Evolutionary conservation across 2,797 vertebrate genomes (phyloP).

Genomic region (Oreochromis grahami): DNA sequence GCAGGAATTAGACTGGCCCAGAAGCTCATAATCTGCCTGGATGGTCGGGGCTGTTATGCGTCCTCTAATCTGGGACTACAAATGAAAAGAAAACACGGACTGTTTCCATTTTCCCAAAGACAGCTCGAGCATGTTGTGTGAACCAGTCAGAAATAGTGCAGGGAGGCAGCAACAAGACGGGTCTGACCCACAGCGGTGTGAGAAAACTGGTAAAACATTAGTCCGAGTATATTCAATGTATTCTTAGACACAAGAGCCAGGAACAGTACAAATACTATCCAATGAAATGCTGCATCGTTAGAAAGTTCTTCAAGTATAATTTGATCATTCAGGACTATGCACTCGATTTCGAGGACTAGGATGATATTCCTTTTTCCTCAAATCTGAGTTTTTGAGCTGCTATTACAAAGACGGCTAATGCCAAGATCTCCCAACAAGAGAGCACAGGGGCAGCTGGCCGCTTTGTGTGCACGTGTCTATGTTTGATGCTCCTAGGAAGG

Average conservation of each 20-base stretch:
- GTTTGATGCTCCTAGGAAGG: slow-evolving; percentile 19
- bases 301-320: neutral
- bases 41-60: neutral
- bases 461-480: neutral
- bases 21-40: slow-evolving; percentile 21
- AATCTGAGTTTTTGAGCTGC: neutral
- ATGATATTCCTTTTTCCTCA: neutral
- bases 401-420: neutral
- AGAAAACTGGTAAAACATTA: slow-evolving; percentile 8
- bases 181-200: neutral
- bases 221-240: neutral
- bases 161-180: neutral
- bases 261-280: neutral
- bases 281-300: neutral
- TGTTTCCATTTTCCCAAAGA: neutral
- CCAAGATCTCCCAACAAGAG: neutral
- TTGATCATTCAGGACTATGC: neutral
- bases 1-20: slow-evolving; percentile 31
- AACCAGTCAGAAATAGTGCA: neutral
- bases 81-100: slow-evolving; percentile 1
- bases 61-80: slow-evolving; percentile 13
- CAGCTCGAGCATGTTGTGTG: neutral
- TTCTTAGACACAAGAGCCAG: neutral
- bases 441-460: neutral
- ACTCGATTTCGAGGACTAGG: neutral